These are phyloP conservation scores for Mastomys coucha DNA, from an alignment of 2,113 vertebrate genomes.

Conservation along the genomic window DNA sequence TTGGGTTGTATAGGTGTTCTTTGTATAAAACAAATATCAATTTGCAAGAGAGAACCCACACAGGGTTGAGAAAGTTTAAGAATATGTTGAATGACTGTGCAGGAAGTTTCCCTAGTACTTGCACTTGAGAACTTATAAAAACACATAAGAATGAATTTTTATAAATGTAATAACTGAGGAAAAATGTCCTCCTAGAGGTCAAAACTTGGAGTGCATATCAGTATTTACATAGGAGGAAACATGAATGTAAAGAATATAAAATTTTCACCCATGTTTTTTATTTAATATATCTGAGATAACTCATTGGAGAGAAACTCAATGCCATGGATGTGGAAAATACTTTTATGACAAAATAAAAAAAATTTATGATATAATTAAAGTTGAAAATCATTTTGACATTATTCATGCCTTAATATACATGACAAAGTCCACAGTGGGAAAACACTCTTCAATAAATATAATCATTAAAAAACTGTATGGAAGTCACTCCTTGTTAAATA, in stretches of 20 bases:
- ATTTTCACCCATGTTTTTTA: background rate
- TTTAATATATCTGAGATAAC: background rate
- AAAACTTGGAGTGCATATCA: background rate
- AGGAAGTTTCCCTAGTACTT: background rate
- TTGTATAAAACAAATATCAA: background rate
- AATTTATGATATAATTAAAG: background rate
- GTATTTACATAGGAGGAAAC: background rate
- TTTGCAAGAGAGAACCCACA: background rate
- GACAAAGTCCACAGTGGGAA: background rate
- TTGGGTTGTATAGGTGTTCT: background rate
- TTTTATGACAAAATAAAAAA: background rate
- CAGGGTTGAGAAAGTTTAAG: background rate
- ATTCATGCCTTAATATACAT: background rate
- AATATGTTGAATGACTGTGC: background rate
- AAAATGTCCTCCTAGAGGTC: background rate
- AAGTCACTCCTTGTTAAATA: background rate
- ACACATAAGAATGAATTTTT: background rate
- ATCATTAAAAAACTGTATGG: background rate
- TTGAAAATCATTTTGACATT: background rate
- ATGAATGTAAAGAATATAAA: background rate
- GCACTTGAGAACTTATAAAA: background rate
- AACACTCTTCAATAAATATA: background rate
- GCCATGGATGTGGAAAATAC: background rate
- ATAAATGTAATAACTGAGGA: background rate
- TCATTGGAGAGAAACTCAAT: background rate